These are phyloP conservation scores for Hexactinellida sp. DNA, from an alignment of 37 sponge, comb jelly and placozoan species.

Conservation along the genomic window DNA sequence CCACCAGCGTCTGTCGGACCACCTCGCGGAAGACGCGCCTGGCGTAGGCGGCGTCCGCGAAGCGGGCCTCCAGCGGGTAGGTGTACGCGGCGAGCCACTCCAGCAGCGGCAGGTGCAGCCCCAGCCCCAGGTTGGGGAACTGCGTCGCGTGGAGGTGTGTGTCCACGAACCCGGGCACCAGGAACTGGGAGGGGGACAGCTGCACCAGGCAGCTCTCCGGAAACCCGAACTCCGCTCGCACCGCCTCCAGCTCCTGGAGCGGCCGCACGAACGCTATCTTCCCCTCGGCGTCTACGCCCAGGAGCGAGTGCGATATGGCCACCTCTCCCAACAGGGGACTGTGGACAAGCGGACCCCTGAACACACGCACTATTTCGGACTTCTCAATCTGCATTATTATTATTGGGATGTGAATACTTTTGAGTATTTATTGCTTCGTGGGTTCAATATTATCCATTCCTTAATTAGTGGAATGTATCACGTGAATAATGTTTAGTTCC, in stretches of 20 bases:
- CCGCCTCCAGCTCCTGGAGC: neutral
- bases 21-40: constrained; percentile 28
- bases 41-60: constrained; percentile 25
- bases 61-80: constrained; percentile 42
- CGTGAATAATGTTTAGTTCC: too few relatives aligned
- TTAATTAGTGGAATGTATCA: too few relatives aligned
- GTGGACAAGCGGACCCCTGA: neutral
- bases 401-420: too few relatives aligned
- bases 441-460: too few relatives aligned
- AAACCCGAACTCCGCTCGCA: neutral
- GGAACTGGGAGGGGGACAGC: constrained; percentile 35
- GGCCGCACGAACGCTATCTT: neutral
- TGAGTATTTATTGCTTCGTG: too few relatives aligned
- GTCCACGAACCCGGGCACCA: constrained; percentile 68
- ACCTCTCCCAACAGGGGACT: neutral
- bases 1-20: constrained; percentile 35
- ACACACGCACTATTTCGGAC: neutral
- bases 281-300: neutral
- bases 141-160: constrained; percentile 67
- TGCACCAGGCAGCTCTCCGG: neutral
- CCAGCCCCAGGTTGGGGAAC: constrained; percentile 46
- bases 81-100: constrained; percentile 56
- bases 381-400: neutral
- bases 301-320: neutral
- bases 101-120: constrained; percentile 40